phyloP scores from a whole-genome alignment of 1,140 invertebrate genomes.

The Drosophila mojavensis region DNA sequence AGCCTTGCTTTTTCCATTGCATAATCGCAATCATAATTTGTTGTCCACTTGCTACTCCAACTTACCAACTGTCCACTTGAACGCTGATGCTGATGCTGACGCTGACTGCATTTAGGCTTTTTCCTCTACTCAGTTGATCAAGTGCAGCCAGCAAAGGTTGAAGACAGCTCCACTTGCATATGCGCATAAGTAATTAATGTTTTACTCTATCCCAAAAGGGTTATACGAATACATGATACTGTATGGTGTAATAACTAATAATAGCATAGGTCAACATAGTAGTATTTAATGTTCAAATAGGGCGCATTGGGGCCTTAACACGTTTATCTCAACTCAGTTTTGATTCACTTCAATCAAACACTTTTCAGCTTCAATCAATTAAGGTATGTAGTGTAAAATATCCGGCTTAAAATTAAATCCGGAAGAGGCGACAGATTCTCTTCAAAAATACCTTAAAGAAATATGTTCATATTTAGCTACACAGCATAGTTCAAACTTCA shows the following conservation, averaged over 20 bases:
- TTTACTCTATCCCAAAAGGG: constrained; percentile 15
- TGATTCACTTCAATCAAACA: too few relatives aligned
- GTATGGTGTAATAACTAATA: neutral
- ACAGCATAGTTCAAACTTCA: too few relatives aligned
- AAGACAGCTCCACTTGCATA: constrained; percentile 51
- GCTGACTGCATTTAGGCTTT: constrained; percentile 54
- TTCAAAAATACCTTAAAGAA: too few relatives aligned
- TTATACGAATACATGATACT: neutral
- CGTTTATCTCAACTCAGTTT: too few relatives aligned
- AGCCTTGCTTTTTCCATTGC: constrained; percentile 48
- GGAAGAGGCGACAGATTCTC: too few relatives aligned
- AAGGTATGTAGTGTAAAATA: too few relatives aligned
- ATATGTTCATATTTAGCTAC: too few relatives aligned
- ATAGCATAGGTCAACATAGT: too few relatives aligned
- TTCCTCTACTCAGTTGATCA: constrained; percentile 46
- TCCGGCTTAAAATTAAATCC: too few relatives aligned
- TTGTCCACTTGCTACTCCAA: constrained; percentile 66
- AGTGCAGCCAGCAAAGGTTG: constrained; percentile 54
- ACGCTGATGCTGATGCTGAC: neutral
- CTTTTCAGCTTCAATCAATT: too few relatives aligned
- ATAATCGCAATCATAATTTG: constrained; percentile 76
- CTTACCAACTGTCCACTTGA: constrained; percentile 69
- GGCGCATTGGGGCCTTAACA: too few relatives aligned
- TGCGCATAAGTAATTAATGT: constrained; percentile 53
- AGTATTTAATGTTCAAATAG: too few relatives aligned